These are phyloP conservation scores for Echinometra lucunter DNA, from an alignment of 53 echinoderm and acorn worm genomes.

Conservation along the genomic window DNA sequence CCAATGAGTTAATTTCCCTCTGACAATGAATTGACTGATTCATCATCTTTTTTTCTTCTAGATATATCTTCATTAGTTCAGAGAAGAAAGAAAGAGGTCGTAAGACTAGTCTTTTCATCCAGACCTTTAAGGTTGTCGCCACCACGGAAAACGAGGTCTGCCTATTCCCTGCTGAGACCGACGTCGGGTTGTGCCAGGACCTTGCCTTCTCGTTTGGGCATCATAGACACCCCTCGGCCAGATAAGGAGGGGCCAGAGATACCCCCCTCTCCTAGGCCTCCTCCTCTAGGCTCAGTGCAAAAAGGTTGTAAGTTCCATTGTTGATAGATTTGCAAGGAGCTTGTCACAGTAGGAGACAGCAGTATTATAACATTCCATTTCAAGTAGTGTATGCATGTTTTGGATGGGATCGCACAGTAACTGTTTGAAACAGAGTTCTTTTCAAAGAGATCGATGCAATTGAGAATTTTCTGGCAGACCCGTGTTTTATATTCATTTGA, in stretches of 20 bases:
- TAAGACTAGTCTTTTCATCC: conserved; percentile 88
- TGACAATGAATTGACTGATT: neutral
- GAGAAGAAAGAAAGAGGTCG: conserved; percentile 92
- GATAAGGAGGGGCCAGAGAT: conserved; percentile 11
- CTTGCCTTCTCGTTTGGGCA: conserved; percentile 84
- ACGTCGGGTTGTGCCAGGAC: conserved; percentile 83
- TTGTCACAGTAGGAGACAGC: neutral
- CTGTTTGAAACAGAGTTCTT: neutral
- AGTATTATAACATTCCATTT: conserved; percentile 15
- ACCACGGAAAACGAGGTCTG: conserved; percentile 96
- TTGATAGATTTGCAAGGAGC: neutral
- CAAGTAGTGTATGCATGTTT: neutral
- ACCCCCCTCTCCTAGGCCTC: neutral
- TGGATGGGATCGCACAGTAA: neutral
- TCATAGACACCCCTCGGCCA: conserved; percentile 68
- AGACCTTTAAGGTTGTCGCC: conserved; percentile 88
- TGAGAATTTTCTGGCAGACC: neutral
- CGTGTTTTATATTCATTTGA: neutral
- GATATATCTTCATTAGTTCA: conserved; percentile 91
- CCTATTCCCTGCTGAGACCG: conserved; percentile 88
- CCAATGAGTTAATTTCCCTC: too few species aligned
- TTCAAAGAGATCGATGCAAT: neutral
- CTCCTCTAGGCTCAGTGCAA: neutral
- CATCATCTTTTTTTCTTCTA: neutral
- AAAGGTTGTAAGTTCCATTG: conserved; percentile 15